These are phyloP conservation scores for Aplocera efformata DNA, from an alignment of 2,888 invertebrate genomes.

Conservation along the genomic window DNA sequence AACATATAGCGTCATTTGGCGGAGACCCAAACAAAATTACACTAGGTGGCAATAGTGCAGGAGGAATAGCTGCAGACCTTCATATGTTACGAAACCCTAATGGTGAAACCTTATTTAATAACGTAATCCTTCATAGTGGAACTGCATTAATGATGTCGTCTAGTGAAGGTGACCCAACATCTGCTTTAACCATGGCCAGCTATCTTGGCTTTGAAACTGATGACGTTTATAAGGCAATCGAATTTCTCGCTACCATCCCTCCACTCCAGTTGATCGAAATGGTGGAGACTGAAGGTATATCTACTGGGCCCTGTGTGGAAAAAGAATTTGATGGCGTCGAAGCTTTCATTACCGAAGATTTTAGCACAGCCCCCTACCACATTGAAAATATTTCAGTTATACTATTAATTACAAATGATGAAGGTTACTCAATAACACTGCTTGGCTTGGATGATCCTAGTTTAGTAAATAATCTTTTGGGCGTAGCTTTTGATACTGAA, in stretches of 20 bases:
- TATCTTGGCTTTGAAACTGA: slow-evolving; percentile 40
- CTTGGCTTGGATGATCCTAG: slow-evolving; percentile 2
- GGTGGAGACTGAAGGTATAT: slow-evolving; percentile 25
- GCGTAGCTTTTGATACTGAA: slow-evolving; percentile 32
- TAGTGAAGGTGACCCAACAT: slow-evolving; percentile 29
- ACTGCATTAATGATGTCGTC: slow-evolving; percentile 30
- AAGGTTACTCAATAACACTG: slow-evolving; percentile 18
- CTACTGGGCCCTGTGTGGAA: slow-evolving; percentile 45
- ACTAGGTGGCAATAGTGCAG: slow-evolving; percentile 53
- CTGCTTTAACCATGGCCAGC: slow-evolving; percentile 40
- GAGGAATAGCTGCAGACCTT: slow-evolving; percentile 41
- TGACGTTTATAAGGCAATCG: slow-evolving; percentile 38
- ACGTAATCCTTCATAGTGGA: slow-evolving; percentile 53
- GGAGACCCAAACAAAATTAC: slow-evolving; percentile 54
- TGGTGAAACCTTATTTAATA: slow-evolving; percentile 43
- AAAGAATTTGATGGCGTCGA: slow-evolving; percentile 35
- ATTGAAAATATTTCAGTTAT: slow-evolving; percentile 37
- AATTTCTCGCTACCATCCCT: slow-evolving; percentile 38
- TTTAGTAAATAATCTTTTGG: slow-evolving; percentile 13
- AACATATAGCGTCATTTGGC: slow-evolving; percentile 53
- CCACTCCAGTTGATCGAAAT: slow-evolving; percentile 39
- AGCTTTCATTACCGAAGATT: slow-evolving; percentile 34
- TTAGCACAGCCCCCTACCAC: slow-evolving; percentile 9
- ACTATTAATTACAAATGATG: slow-evolving; percentile 39
- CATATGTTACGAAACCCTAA: slow-evolving; percentile 35